A percentile compares a stretch with the other conserved stretches of the same genome.
These are phyloP conservation scores for Scrobipalpa costella DNA, from an alignment of 2,888 invertebrate species.

Conservation along the genomic window DNA sequence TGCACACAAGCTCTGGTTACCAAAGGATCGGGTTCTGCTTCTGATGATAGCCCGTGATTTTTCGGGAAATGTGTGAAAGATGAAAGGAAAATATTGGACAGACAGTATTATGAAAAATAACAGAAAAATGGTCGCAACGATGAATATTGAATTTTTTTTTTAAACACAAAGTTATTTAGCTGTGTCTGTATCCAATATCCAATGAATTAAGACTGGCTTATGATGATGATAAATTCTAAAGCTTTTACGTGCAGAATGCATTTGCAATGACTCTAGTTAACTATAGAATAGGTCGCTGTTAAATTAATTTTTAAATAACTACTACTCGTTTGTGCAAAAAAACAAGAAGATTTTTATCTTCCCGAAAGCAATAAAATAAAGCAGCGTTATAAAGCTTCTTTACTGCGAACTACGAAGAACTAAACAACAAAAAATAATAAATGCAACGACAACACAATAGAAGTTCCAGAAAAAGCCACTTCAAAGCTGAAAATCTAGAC, in stretches of 20 bases:
- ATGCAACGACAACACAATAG: constrained; percentile 1
- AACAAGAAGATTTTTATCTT: too few species aligned
- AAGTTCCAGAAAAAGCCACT: background rate
- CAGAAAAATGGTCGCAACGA: background rate
- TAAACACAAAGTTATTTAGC: too few species aligned
- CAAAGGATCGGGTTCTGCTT: constrained; percentile 9
- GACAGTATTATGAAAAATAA: background rate
- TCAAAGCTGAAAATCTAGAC: constrained; percentile 1
- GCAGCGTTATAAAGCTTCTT: background rate
- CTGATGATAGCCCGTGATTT: background rate
- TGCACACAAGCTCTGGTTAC: constrained; percentile 42
- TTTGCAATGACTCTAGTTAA: too few species aligned
- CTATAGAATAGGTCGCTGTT: too few species aligned
- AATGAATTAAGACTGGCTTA: too few species aligned
- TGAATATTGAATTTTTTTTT: too few species aligned
- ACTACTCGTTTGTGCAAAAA: too few species aligned
- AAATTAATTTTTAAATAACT: too few species aligned
- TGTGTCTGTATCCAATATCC: too few species aligned
- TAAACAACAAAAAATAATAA: constrained; percentile 7
- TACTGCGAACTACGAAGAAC: background rate
- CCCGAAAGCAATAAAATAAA: background rate
- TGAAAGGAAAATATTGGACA: background rate
- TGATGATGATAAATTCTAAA: too few species aligned
- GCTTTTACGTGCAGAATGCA: too few species aligned
- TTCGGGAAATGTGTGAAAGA: background rate